Conservation (phyloP, 2,113 vertebrate species). For the Calidris pygmaea region DNA sequence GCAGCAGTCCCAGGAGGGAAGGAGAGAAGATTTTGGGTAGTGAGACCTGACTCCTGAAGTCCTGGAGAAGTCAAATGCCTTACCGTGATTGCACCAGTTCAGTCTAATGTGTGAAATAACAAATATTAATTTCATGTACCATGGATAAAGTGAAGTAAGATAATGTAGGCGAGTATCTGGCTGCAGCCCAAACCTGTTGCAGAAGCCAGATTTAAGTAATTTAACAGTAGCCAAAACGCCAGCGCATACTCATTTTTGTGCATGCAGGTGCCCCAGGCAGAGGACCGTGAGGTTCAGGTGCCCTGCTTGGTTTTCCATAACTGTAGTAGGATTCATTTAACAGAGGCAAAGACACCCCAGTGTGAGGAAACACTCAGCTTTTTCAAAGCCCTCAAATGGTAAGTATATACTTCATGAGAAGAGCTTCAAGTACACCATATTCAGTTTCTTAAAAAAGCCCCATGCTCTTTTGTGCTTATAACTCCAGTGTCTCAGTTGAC, state of each 20-base stretch:
- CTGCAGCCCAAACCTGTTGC: not conserved
- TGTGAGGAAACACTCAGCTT: not conserved
- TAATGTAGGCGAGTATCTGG: accelerated
- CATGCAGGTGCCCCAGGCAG: accelerated
- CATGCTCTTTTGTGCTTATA: accelerated
- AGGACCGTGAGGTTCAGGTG: accelerated
- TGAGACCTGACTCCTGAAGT: not conserved
- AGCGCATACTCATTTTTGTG: accelerated
- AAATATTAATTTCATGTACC: accelerated
- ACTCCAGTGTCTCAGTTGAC: accelerated
- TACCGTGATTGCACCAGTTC: accelerated
- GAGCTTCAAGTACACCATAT: not conserved
- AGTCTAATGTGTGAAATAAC: too few relatives aligned
- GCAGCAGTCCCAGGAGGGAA: not conserved
- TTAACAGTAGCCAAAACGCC: not conserved
- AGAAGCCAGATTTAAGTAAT: accelerated
- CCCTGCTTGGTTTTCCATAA: accelerated
- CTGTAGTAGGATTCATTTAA: accelerated
- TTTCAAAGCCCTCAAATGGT: not conserved
- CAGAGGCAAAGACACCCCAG: not conserved
- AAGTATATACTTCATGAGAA: accelerated
- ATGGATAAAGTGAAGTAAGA: not conserved
- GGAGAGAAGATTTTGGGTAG: not conserved
- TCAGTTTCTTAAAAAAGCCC: not conserved
- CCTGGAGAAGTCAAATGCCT: not conserved